Conservation (phyloP, 2,797 vertebrate species). For the Mormyrops boulengeri region DNA sequence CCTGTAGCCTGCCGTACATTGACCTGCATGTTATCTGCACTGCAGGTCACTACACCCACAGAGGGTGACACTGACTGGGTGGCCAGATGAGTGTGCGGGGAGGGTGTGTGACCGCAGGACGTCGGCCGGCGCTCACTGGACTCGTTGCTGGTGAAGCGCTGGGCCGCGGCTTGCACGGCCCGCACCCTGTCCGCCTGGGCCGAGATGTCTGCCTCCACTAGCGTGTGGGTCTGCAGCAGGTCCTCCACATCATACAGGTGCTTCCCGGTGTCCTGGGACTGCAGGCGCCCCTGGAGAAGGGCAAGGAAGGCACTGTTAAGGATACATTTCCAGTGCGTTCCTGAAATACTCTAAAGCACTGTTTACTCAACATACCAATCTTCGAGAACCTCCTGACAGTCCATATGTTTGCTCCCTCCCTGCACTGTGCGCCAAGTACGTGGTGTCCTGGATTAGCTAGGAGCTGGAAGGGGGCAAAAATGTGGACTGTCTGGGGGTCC, state of each 20-base stretch:
- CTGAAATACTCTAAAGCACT: background rate
- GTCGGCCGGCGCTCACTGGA: constrained; percentile 60
- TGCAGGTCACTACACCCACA: background rate
- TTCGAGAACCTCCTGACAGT: background rate
- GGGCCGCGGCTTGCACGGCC: constrained; percentile 66
- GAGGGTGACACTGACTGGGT: background rate
- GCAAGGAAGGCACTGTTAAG: background rate
- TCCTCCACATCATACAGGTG: constrained; percentile 89
- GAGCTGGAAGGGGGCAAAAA: background rate
- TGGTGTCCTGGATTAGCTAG: background rate
- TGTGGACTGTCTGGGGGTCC: background rate
- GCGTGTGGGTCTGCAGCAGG: constrained; percentile 81
- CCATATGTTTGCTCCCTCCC: background rate
- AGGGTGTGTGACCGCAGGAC: background rate
- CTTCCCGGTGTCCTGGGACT: constrained; percentile 85
- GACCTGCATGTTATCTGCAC: background rate
- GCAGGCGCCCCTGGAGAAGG: constrained; percentile 71
- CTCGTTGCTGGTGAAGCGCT: constrained; percentile 68
- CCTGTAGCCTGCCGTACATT: background rate
- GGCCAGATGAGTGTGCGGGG: background rate
- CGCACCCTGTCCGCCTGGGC: constrained; percentile 85
- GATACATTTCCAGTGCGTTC: background rate
- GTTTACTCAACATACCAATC: background rate
- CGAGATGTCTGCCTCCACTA: constrained; percentile 88
- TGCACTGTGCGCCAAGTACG: background rate